These are phyloP conservation scores for Bos indicus DNA, from an alignment of 2,113 vertebrate genomes.

Conservation along the genomic window DNA sequence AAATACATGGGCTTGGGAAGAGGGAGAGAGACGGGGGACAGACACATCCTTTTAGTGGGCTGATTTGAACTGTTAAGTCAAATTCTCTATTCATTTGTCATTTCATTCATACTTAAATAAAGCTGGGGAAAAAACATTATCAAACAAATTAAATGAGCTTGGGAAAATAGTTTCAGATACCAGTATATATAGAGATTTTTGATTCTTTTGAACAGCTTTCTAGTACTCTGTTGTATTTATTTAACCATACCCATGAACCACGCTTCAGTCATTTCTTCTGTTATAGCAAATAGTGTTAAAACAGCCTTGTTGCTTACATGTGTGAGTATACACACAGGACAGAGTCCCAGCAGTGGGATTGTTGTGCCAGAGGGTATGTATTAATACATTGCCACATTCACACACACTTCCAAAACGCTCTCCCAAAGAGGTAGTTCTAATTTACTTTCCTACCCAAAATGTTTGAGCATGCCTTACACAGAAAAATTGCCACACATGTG, in stretches of 20 bases:
- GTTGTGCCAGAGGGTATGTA: background rate
- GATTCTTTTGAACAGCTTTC: background rate
- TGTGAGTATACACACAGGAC: background rate
- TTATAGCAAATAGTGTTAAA: background rate
- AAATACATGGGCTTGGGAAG: background rate
- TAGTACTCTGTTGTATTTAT: background rate
- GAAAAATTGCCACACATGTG: background rate
- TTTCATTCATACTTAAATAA: background rate
- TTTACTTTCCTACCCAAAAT: background rate
- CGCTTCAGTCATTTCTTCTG: background rate
- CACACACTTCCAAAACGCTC: background rate
- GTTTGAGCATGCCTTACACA: background rate
- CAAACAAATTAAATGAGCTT: background rate
- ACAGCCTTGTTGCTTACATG: background rate
- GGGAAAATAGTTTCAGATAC: background rate
- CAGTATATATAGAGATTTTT: background rate
- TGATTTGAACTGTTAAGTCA: background rate
- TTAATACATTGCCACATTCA: background rate
- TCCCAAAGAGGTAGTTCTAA: background rate
- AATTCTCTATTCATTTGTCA: background rate
- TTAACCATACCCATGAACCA: background rate
- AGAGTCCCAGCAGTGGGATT: background rate
- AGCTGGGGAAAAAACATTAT: background rate
- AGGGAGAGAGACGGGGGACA: background rate
- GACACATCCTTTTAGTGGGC: background rate